A percentile compares a stretch with the other conserved stretches of the same genome.
phyloP scores from a whole-genome alignment of 2,797 vertebrate species.

The Dermochelys coriacea region DNA sequence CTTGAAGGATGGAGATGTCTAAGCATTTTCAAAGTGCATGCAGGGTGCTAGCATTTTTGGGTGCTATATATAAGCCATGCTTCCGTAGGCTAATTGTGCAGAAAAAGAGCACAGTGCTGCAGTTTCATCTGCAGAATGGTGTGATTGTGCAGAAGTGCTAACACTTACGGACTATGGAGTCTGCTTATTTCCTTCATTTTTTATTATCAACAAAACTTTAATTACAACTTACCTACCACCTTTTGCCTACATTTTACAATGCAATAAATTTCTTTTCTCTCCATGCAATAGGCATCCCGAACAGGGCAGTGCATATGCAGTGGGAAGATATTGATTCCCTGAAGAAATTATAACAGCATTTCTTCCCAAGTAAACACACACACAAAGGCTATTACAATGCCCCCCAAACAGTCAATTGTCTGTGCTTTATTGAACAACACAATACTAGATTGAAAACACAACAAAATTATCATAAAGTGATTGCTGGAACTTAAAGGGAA shows the following conservation, averaged over 20 bases:
- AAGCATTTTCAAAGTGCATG: neutral
- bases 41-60: neutral
- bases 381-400: constrained; percentile 6
- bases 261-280: constrained; percentile 75
- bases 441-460: constrained; percentile 35
- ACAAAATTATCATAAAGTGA: constrained; percentile 57
- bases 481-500: constrained; percentile 33
- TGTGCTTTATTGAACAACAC: constrained; percentile 72
- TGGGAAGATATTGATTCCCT: constrained; percentile 77
- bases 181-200: constrained; percentile 74
- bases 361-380: constrained; percentile 74
- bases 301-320: constrained; percentile 59
- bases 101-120: constrained; percentile 63
- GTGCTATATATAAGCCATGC: neutral
- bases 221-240: constrained; percentile 80
- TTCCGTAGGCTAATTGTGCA: constrained; percentile 54
- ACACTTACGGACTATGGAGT: constrained; percentile 44
- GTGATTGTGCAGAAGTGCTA: constrained; percentile 32
- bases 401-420: constrained; percentile 50
- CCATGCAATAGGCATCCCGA: constrained; percentile 70
- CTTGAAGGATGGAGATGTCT: neutral
- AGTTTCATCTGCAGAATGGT: constrained; percentile 39
- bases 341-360: constrained; percentile 77
- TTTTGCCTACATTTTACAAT: constrained; percentile 77
- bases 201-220: constrained; percentile 83